Evolutionary conservation across 1,140 invertebrate genomes (phyloP).

Genomic region (Magallana ariakensis): DNA sequence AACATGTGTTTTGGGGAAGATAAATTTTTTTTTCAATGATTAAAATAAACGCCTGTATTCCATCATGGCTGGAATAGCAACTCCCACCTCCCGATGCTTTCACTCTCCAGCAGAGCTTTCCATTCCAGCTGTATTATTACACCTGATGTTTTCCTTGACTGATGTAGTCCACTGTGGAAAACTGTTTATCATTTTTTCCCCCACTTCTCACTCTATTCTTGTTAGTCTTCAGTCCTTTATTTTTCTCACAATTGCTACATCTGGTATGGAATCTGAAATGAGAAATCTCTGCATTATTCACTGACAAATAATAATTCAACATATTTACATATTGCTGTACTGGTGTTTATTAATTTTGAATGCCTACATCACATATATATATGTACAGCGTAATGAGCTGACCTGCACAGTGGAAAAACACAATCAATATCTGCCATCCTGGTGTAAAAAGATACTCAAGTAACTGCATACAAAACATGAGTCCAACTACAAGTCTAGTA

Average conservation of each 20-base stretch:
- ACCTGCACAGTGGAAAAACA: not conserved
- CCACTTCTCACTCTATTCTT: not conserved
- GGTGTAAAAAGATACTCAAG: not conserved
- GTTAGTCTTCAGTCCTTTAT: not conserved
- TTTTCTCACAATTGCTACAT: not conserved
- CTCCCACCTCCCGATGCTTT: not conserved
- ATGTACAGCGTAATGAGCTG: not conserved
- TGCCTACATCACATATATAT: not conserved
- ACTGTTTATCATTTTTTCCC: not conserved
- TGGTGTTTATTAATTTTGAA: not conserved
- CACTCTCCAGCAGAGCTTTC: constrained; percentile 6
- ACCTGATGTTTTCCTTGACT: not conserved
- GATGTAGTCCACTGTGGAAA: not conserved
- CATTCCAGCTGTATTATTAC: not conserved
- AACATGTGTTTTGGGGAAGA: constrained; percentile 29
- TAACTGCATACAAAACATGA: no score
- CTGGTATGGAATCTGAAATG: not conserved
- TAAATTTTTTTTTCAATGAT: constrained; percentile 21
- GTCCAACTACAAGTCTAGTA: no score
- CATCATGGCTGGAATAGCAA: constrained; percentile 2
- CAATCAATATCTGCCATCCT: not conserved
- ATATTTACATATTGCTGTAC: not conserved
- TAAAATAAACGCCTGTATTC: constrained; percentile 33
- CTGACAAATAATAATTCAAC: not conserved
- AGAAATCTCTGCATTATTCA: not conserved